Conservation (phyloP, 2,888 invertebrate genomes). For the Linyphia triangularis region DNA sequence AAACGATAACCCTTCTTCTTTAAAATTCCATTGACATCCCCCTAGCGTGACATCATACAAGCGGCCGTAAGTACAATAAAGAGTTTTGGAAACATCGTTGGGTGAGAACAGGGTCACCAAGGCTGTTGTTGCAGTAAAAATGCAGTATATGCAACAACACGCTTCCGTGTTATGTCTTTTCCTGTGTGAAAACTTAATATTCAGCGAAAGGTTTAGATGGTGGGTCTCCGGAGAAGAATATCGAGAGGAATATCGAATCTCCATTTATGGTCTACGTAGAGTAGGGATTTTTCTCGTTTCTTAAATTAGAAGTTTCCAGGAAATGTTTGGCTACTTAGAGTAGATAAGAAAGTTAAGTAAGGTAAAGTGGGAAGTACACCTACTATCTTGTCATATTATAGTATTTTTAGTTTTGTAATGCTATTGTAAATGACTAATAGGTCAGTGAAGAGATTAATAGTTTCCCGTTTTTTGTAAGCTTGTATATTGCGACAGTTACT, state of each 20-base stretch:
- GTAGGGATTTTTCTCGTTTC: not conserved
- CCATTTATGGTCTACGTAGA: constrained; percentile 33
- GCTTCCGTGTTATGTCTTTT: constrained; percentile 62
- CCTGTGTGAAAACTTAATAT: constrained; percentile 71
- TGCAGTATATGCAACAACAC: constrained; percentile 53
- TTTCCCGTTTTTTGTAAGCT: too few species aligned
- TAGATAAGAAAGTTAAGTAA: too few species aligned
- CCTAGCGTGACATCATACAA: constrained; percentile 60
- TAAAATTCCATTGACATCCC: constrained; percentile 40
- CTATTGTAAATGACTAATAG: too few species aligned
- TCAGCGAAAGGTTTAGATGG: constrained; percentile 37
- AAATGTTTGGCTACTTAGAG: too few species aligned
- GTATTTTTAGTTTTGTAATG: too few species aligned
- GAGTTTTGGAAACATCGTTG: constrained; percentile 45
- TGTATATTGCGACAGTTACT: too few species aligned
- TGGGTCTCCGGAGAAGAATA: not conserved
- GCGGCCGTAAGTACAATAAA: constrained; percentile 45
- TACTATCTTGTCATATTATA: too few species aligned
- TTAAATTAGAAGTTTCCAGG: not conserved
- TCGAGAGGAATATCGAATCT: not conserved
- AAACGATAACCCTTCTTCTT: constrained; percentile 62
- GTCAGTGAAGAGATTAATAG: too few species aligned
- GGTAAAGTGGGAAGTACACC: too few species aligned
- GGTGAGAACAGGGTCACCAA: constrained; percentile 61
- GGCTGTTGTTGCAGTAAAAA: constrained; percentile 52